Evolutionary conservation across 2,797 vertebrate genomes (phyloP).

Genomic region (Acipenser transmontanus): DNA sequence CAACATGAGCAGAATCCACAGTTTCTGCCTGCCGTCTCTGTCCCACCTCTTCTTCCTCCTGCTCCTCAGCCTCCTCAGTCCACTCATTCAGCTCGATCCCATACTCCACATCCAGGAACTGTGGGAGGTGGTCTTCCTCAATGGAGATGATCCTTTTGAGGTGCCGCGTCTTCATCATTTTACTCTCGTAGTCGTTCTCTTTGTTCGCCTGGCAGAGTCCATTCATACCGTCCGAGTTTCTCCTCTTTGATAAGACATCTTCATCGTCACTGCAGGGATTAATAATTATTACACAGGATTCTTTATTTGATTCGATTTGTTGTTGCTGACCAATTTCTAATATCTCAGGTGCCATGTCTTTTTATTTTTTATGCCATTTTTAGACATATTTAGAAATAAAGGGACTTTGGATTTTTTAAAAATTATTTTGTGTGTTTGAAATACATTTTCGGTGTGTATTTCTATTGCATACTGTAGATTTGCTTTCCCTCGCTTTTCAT

Average conservation of each 20-base stretch:
- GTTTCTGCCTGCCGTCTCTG: background rate
- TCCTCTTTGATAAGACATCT: constrained; percentile 47
- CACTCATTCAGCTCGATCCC: constrained; percentile 51
- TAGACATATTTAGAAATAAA: too few relatives aligned
- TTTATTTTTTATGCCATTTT: too few relatives aligned
- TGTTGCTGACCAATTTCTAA: too few relatives aligned
- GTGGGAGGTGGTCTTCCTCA: constrained; percentile 85
- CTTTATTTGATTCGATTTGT: too few relatives aligned
- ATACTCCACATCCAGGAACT: constrained; percentile 59
- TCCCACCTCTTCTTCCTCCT: constrained; percentile 22
- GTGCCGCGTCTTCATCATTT: constrained; percentile 25
- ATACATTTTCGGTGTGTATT: too few relatives aligned
- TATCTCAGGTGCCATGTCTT: too few relatives aligned
- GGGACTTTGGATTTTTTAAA: too few relatives aligned
- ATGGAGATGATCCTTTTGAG: constrained; percentile 90
- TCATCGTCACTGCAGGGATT: constrained; percentile 54
- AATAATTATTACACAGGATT: too few relatives aligned
- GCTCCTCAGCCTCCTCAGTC: constrained; percentile 48
- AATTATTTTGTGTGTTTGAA: too few relatives aligned
- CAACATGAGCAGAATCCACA: background rate
- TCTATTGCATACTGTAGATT: too few relatives aligned
- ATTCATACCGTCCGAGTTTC: constrained; percentile 43
- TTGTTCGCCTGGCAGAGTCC: constrained; percentile 25
- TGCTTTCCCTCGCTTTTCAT: too few relatives aligned
- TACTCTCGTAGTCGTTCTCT: constrained; percentile 29